These are phyloP conservation scores for Synanthedon myopaeformis DNA, from an alignment of 2,888 invertebrate genomes.

Conservation along the genomic window DNA sequence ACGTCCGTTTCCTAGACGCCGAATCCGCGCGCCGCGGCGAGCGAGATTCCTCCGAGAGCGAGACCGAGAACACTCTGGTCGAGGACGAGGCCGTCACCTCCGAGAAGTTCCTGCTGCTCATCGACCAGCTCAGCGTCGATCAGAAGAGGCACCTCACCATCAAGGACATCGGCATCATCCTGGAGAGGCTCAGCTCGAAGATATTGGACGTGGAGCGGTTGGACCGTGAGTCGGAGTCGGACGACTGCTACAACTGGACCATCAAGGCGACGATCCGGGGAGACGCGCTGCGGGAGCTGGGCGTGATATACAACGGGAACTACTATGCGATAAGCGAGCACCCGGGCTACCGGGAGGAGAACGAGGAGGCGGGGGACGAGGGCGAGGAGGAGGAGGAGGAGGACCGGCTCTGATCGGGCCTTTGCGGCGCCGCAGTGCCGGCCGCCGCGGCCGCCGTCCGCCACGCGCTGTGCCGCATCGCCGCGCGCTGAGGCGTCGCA, in stretches of 20 bases:
- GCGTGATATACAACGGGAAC: constrained; percentile 94
- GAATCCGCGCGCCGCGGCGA: constrained; percentile 74
- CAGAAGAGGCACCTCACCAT: constrained; percentile 93
- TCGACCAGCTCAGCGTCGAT: constrained; percentile 92
- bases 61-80: constrained; percentile 93
- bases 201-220: constrained; percentile 93
- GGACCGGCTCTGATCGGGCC: constrained; percentile 73
- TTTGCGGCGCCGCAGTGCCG: constrained; percentile 65
- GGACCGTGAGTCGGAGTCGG: constrained; percentile 91
- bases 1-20: constrained; percentile 88
- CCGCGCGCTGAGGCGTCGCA: constrained; percentile 40
- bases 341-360: constrained; percentile 92
- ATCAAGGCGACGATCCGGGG: constrained; percentile 95
- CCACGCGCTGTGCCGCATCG: constrained; percentile 48
- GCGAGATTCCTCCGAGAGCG: constrained; percentile 91
- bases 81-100: constrained; percentile 91
- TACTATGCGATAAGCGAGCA: constrained; percentile 96
- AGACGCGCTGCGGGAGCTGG: constrained; percentile 89
- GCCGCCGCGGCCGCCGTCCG: constrained; percentile 55
- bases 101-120: constrained; percentile 91
- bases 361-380: constrained; percentile 87
- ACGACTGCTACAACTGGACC: constrained; percentile 96
- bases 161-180: constrained; percentile 94
- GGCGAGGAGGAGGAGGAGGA: constrained; percentile 87
- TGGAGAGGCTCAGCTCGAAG: constrained; percentile 91